phyloP scores from a whole-genome alignment of 1,140 invertebrate genomes.

The Nylanderia fulva region DNA sequence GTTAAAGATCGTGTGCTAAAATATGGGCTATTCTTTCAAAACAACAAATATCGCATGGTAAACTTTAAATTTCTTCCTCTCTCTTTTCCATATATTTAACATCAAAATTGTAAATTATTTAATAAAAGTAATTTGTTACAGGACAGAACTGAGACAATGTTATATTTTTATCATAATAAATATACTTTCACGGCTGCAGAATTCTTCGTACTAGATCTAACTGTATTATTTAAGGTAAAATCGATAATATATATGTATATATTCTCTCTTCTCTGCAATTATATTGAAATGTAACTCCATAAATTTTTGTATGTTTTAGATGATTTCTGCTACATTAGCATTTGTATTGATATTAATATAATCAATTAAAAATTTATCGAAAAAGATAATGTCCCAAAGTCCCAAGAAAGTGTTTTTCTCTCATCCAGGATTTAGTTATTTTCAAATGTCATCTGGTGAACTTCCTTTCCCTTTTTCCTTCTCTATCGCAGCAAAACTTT shows the following conservation, averaged over 20 bases:
- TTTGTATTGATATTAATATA: constrained; percentile 15
- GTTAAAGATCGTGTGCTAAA: constrained; percentile 5
- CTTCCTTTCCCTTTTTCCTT: too few relatives aligned
- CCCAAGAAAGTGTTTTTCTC: neutral
- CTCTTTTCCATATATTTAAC: too few relatives aligned
- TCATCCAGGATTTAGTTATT: too few relatives aligned
- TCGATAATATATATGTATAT: neutral
- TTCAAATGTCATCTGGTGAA: too few relatives aligned
- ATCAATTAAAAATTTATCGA: neutral
- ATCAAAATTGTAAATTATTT: neutral
- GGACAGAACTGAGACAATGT: constrained; percentile 34
- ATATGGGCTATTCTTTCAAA: constrained; percentile 9
- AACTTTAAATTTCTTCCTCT: neutral
- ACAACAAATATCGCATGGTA: constrained; percentile 23
- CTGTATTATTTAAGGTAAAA: constrained; percentile 20
- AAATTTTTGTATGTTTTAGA: constrained; percentile 30
- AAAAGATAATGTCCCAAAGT: neutral
- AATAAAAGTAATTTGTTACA: neutral
- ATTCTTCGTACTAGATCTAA: constrained; percentile 22
- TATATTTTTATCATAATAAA: constrained; percentile 45
- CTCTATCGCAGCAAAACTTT: too few relatives aligned
- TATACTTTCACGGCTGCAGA: constrained; percentile 24
- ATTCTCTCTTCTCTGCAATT: neutral
- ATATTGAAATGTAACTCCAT: neutral
- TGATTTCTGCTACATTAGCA: neutral